Base-by-base conservation (phyloP, 2,797 vertebrate species). In the Tauraco hartlaubi region DNA sequence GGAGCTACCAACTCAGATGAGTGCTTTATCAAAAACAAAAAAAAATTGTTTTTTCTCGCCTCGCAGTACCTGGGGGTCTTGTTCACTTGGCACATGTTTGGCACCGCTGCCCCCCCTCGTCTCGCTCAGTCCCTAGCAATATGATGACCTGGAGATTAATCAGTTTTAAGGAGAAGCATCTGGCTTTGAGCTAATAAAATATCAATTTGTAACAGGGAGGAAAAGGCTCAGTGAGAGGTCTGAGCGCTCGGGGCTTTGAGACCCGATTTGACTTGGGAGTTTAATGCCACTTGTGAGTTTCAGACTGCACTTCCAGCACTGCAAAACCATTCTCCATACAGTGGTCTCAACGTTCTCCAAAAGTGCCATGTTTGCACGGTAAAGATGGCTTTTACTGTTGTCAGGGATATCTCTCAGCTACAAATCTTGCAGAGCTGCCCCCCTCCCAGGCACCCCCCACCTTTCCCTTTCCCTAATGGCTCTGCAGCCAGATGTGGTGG, bases 181-280 rank as follows among this genome's bases (percentile, higher is more conserved):
- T 98, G 97, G 95, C 85, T 92, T 82, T 87, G 80, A 93, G 92
- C 94, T 97, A 96, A 96, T 97, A 97, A 97, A 98, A 95, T 93
- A 96, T 92, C 93, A 93, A 90, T 97, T 96, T 94, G 92, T 97
- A 96, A 94, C 66, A 55, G 63, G 81, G 92, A 95, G 80, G 87
- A 94, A 93, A 95, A 91, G 56, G 88, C 79, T 94, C 75, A 52
- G 58, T 3, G 7, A 92, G 93, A 83, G 75, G 80, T 74, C 78
- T 96, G 88, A 55, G 63, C n/a, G 56, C 44, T 33, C 19, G 49
- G 55, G 35, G 63, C 74, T 77, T 89, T 48, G 55, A 78, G 87
- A 96, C 89, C 64, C 35, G 12, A 10, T 96, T 94, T 90, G 72
- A 79, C 79, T 90, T 35, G 52, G 63, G 88, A 83, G 85, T 90